Evolutionary conservation across 2,797 vertebrate genomes (phyloP).

Genomic region (Acanthurus tractus): DNA sequence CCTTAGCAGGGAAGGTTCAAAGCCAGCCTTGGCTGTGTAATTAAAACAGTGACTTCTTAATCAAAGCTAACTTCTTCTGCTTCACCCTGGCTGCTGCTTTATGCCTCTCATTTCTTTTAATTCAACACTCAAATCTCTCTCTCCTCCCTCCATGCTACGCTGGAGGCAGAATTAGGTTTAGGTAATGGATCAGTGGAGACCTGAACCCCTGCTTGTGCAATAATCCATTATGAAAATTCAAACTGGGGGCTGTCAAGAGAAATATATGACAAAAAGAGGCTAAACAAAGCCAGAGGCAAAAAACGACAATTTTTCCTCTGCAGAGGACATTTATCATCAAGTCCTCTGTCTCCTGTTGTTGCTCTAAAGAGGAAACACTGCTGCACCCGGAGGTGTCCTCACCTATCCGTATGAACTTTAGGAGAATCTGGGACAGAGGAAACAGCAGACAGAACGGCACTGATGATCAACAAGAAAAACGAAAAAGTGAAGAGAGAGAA

Average conservation of each 20-base stretch:
- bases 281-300: conserved; percentile 28
- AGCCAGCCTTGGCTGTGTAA: conserved; percentile 43
- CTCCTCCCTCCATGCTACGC: neutral
- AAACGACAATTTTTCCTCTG: conserved; percentile 10
- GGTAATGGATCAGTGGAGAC: conserved; percentile 46
- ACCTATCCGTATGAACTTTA: conserved; percentile 8
- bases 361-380: conserved; percentile 27
- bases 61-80: conserved; percentile 31
- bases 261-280: conserved; percentile 1
- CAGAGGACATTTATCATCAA: conserved; percentile 37
- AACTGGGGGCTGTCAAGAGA: conserved; percentile 12
- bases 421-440: conserved; percentile 23
- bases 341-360: conserved; percentile 24
- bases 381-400: conserved; percentile 18
- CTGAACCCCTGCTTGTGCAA: conserved; percentile 12
- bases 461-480: conserved; percentile 9
- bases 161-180: conserved; percentile 36
- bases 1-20: conserved; percentile 51
- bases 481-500: neutral
- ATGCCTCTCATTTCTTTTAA: conserved; percentile 28
- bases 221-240: conserved; percentile 36
- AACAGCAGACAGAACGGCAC: conserved; percentile 31
- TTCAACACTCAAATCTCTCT: conserved; percentile 9
- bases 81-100: conserved; percentile 10
- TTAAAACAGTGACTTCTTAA: conserved; percentile 52